phyloP scores from a whole-genome alignment of 2,113 vertebrate genomes.

The Morphnarchus princeps region DNA sequence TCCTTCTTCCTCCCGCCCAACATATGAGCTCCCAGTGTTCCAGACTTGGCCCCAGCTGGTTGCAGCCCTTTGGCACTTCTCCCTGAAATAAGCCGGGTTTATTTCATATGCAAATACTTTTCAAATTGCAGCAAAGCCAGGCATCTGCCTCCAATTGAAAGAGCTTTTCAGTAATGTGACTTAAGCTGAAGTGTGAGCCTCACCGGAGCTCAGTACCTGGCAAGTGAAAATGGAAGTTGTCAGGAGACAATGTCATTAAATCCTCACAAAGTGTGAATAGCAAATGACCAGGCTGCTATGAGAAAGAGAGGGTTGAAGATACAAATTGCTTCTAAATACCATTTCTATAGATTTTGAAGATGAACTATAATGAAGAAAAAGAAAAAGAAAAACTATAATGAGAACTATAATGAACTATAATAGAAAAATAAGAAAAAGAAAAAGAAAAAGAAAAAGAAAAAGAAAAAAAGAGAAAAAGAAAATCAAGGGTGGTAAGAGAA shows the following conservation, averaged over 20 bases:
- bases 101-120: not conserved
- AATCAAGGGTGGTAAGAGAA: not conserved
- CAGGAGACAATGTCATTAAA: not conserved
- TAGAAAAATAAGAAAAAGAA: too few relatives aligned
- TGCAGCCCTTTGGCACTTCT: not conserved
- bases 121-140: not conserved
- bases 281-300: not conserved
- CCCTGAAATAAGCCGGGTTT: not conserved
- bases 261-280: not conserved
- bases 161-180: not conserved
- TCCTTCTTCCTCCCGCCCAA: not conserved
- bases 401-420: not conserved
- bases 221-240: not conserved
- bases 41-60: not conserved
- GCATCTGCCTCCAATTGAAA: not conserved
- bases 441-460: rapidly evolving
- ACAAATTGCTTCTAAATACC: not conserved
- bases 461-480: too few relatives aligned
- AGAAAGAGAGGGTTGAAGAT: not conserved
- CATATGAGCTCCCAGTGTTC: not conserved
- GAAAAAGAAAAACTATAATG: too few relatives aligned
- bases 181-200: not conserved
- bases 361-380: not conserved
- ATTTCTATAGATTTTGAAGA: not conserved
- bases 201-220: not conserved